Evolutionary conservation across 2,888 invertebrate species (phyloP).

Genomic region (Nectonema munidae): DNA sequence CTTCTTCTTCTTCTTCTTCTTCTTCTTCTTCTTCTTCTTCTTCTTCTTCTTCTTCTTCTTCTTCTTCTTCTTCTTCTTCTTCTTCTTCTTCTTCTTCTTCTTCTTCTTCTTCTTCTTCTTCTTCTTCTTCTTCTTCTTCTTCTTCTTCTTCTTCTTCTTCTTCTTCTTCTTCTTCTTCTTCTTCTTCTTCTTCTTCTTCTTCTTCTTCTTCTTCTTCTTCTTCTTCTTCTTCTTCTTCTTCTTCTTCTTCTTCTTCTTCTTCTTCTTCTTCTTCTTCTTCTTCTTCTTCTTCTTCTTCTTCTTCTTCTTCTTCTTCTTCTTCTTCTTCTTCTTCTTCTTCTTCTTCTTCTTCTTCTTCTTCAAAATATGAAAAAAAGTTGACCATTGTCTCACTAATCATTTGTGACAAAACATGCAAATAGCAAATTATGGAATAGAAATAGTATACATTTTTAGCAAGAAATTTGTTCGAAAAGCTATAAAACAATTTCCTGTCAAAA

Average conservation of each 20-base stretch:
- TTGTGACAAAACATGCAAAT: no score
- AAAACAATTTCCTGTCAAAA: no score
- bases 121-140: conserved; percentile 5
- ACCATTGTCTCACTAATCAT: background rate
- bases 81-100: conserved; percentile 5
- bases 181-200: conserved; percentile 5
- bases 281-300: conserved; percentile 5
- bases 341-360: conserved; percentile 5
- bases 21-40: conserved; percentile 5
- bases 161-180: conserved; percentile 5
- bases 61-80: conserved; percentile 5
- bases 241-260: conserved; percentile 5
- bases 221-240: conserved; percentile 5
- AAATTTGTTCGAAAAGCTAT: no score
- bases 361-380: background rate
- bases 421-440: no score
- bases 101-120: conserved; percentile 5
- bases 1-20: conserved; percentile 5
- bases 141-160: conserved; percentile 5
- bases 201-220: conserved; percentile 5
- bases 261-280: conserved; percentile 5
- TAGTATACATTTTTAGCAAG: no score
- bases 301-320: conserved; percentile 5
- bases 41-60: conserved; percentile 5
- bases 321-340: conserved; percentile 5